A percentile compares a stretch with the other conserved stretches of the same genome.
Conservation (phyloP, 64 coral and sea anemone genomes). For the Platygyra sinensis region DNA sequence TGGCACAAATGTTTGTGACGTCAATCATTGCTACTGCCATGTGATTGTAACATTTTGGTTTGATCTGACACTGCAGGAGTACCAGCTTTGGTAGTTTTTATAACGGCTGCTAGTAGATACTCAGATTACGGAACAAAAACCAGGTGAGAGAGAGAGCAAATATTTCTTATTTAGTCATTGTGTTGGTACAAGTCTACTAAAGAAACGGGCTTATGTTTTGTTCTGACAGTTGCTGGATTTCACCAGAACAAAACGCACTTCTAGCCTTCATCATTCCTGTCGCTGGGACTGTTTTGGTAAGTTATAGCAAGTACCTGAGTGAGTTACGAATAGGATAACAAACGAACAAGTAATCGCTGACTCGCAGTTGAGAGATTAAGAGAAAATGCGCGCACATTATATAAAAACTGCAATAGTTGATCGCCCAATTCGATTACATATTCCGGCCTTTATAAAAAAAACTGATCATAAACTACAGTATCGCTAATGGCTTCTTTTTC, state of each 20-base stretch:
- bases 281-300: conserved; percentile 62
- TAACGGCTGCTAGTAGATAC: conserved; percentile 31
- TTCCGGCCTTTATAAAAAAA: too few species aligned
- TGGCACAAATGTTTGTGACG: too few species aligned
- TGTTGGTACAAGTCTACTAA: neutral
- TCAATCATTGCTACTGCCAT: too few species aligned
- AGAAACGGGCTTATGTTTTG: neutral
- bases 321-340: too few species aligned
- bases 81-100: conserved; percentile 24
- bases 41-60: neutral
- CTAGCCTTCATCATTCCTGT: conserved; percentile 80
- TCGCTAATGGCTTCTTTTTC: too few species aligned
- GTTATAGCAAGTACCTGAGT: neutral
- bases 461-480: too few species aligned
- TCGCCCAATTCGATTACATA: too few species aligned
- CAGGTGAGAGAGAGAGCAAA: neutral
- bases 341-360: too few species aligned
- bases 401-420: too few species aligned
- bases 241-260: conserved; percentile 56
- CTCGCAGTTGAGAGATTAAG: too few species aligned
- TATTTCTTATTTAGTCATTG: neutral
- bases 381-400: too few species aligned
- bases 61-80: conserved; percentile 1
- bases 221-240: conserved; percentile 76
- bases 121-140: conserved; percentile 49